phyloP scores from a whole-genome alignment of 2,888 invertebrate genomes.

The Anarsia innoxiella region DNA sequence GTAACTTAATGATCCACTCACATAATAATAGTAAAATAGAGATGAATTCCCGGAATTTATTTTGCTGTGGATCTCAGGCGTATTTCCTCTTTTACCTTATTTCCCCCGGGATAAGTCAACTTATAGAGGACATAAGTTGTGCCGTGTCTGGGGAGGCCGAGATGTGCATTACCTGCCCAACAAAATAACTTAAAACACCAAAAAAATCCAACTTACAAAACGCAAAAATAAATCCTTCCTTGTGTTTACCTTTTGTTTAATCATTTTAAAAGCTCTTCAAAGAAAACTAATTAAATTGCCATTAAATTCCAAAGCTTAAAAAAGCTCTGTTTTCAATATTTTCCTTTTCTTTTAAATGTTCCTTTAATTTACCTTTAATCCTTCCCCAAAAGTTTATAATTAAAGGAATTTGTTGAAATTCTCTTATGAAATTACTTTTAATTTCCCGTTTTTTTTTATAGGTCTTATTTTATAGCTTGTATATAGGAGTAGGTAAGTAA shows the following conservation, averaged over 20 bases:
- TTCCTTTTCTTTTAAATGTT: conserved; percentile 8
- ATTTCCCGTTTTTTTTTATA: no score
- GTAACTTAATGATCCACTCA: no score
- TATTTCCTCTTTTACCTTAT: conserved; percentile 65
- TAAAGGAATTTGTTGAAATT: conserved; percentile 7
- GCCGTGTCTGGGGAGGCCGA: conserved; percentile 37
- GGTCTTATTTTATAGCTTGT: no score
- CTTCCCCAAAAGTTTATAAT: conserved; percentile 9
- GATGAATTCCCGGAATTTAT: conserved; percentile 38
- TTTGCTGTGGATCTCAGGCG: conserved; percentile 57
- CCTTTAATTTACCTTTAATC: conserved; percentile 7
- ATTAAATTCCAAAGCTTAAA: conserved; percentile 10
- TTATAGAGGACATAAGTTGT: conserved; percentile 64
- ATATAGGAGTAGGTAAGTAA: no score
- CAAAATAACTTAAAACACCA: conserved; percentile 1
- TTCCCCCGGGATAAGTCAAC: conserved; percentile 68
- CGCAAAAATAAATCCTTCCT: background rate
- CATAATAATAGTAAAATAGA: no score
- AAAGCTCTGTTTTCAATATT: conserved; percentile 9
- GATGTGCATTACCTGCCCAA: background rate
- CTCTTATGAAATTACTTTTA: conserved; percentile 4
- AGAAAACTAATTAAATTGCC: conserved; percentile 8
- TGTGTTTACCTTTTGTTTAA: background rate
- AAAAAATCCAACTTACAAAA: no score
- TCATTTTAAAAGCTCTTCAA: conserved; percentile 1